Evolutionary conservation across 1,140 invertebrate genomes (phyloP).

Genomic region (Acyrthosiphon pisum): DNA sequence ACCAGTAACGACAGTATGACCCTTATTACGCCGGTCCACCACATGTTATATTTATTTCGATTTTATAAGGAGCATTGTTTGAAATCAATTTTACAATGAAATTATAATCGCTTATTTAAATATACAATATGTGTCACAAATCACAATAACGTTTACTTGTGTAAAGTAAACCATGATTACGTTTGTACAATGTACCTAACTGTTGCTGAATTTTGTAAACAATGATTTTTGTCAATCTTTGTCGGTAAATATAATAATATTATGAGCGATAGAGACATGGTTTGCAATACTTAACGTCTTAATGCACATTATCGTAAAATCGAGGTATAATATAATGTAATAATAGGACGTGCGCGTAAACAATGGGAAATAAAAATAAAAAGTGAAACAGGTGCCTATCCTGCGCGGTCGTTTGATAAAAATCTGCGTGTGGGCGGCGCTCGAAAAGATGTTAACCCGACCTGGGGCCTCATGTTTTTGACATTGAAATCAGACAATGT

Average conservation of each 20-base stretch:
- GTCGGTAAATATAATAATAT: neutral
- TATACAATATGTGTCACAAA: neutral
- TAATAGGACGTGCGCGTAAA: neutral
- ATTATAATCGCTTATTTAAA: too few species aligned
- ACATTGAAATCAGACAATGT: conserved; percentile 56
- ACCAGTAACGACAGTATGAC: neutral
- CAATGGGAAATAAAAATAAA: conserved; percentile 25
- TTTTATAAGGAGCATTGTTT: neutral
- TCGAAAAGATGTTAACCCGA: conserved; percentile 52
- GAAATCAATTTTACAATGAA: neutral
- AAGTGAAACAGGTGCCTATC: neutral
- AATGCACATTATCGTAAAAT: neutral
- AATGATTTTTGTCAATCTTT: neutral
- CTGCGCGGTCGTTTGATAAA: neutral
- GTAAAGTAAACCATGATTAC: neutral
- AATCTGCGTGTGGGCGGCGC: conserved; percentile 37
- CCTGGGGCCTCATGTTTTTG: conserved; percentile 39
- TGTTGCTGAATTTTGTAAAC: neutral
- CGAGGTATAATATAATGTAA: neutral
- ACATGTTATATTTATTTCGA: neutral
- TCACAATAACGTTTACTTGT: neutral
- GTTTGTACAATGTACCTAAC: neutral
- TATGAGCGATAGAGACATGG: neutral
- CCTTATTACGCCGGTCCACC: too few species aligned
- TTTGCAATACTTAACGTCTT: neutral